Evolutionary conservation across 2,113 vertebrate genomes (phyloP), one percentile per base, ranked within the genome.

Genomic region (Psettodes erumei): DNA sequence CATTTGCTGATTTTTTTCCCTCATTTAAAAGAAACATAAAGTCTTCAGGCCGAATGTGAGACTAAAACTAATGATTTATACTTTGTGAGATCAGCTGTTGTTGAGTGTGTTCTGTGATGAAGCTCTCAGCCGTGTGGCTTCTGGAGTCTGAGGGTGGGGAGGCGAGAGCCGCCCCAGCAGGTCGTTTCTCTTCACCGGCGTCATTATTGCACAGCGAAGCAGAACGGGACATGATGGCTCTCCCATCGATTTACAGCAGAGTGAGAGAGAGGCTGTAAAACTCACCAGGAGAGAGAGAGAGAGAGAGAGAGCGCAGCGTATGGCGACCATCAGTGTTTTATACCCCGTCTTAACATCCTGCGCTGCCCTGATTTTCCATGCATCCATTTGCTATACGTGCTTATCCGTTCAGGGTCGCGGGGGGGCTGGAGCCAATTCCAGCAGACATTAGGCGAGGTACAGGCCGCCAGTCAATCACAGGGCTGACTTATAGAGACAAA

Each of bases 201-300:
- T 28, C 59, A 76, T 82, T 89, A 88, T 40, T 86, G 89, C 84
- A 83, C 79, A 65, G 69, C 59, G 61, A 82, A 77, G 78, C 85
- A 86, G 78, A 82, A 85, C 79, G 63, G 35, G 72, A 81, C 61
- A 61, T 76, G 65, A 32, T 45, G 74, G 38, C 74, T 60, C 51
- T 76, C 62, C 74, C 59, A 90, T 79, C 61, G 53, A 85, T 86
- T 69, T 35, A 67, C 60, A 74, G 82, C 43, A 18, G 30, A 47
- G 48, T 59, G 28, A 18, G 28, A 18, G 48, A n/a, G 48, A 19
- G 28, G 15, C 42, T 21, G 27, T 37, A 18, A 47, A 47, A 15
- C 55, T 27, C 27, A 19, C 18, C 45, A 40, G 27, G 21, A 25
- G 16, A 38, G 56, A 23, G 25, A 9, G 51, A 33, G 25, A n/a